Percentiles rank a stretch among this genome's conserved stretches.
phyloP scores from a whole-genome alignment of 2,888 invertebrate genomes.

The Ochropleura leucogaster region DNA sequence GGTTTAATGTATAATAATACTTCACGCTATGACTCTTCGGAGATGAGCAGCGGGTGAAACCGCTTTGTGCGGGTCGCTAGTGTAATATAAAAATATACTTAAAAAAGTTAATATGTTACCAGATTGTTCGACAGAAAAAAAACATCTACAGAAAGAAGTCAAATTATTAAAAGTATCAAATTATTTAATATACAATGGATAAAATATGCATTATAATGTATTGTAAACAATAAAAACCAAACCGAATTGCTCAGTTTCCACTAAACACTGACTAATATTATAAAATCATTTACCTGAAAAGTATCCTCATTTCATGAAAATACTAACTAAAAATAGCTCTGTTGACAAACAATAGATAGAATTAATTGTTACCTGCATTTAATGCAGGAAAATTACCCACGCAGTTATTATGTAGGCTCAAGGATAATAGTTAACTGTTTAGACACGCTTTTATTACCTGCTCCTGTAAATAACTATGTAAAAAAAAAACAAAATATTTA shows the following conservation, averaged over 20 bases:
- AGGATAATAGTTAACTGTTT: constrained; percentile 35
- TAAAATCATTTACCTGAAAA: constrained; percentile 11
- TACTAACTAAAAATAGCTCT: constrained; percentile 32
- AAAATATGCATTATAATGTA: not conserved
- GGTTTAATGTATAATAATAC: too few species aligned
- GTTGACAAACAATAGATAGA: constrained; percentile 32
- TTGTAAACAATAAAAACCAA: not conserved
- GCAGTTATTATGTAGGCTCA: constrained; percentile 16
- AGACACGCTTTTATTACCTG: not conserved
- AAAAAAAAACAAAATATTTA: too few species aligned
- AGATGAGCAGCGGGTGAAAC: too few species aligned
- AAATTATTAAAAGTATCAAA: too few species aligned
- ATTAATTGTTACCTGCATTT: constrained; percentile 37
- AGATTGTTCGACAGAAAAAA: too few species aligned
- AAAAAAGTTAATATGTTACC: too few species aligned
- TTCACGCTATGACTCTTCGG: too few species aligned
- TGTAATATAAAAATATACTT: too few species aligned
- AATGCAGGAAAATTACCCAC: constrained; percentile 25
- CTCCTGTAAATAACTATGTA: too few species aligned
- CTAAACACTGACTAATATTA: not conserved
- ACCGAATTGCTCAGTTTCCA: not conserved
- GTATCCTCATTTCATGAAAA: constrained; percentile 36
- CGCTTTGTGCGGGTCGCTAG: too few species aligned
- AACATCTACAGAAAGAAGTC: too few species aligned
- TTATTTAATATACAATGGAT: not conserved